Evolutionary conservation across 2,797 vertebrate species (phyloP), one percentile per base, ranked within the genome.

Genomic region (Sternarchorhynchus goeldii): DNA sequence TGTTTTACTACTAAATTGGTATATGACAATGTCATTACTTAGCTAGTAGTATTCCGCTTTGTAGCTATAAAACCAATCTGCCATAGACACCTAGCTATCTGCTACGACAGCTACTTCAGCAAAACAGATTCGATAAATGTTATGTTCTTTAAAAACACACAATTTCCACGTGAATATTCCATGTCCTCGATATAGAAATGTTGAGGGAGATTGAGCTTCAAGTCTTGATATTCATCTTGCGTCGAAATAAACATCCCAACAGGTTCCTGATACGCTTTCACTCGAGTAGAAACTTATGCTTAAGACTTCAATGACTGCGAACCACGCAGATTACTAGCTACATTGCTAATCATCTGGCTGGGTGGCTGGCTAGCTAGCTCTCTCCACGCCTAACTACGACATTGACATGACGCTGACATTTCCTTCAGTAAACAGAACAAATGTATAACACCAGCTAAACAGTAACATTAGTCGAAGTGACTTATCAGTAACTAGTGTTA

Each of bases 201-300:
- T 41, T n/a, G 0, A 31, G 0, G n/a, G 14, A 45, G 8, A 4
- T 50, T 58, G 18, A 45, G 73, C 68, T 41, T 82, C 69, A 77
- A 41, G 73, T 53, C 55, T 25, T 39, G 58, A 70, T 12, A 29
- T 59, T 76, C 39, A 81, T 81, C 81, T 34, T 70, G 74, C 66
- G 65, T 86, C 76, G 76, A 86, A 77, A 76, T 68, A 63, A 79
- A 14, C 81, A 83, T 84, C 76, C 76, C 45, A 75, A 76, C 75
- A 41, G 45, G n/a, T 73, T 57, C 76, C 55, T 50, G 21, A 7
- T 67, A 81, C 55, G 56, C 29, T 72, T 55, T 29, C 68, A 67
- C 75, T 74, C 72, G 41, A 67, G 16, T 70, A 64, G 45, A 67
- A 53, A 73, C 62, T 65, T 68, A 2, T 14, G 12, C 45, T 3